phyloP scores from a whole-genome alignment of 2,888 invertebrate species.

The Limnephilus rhombicus region DNA sequence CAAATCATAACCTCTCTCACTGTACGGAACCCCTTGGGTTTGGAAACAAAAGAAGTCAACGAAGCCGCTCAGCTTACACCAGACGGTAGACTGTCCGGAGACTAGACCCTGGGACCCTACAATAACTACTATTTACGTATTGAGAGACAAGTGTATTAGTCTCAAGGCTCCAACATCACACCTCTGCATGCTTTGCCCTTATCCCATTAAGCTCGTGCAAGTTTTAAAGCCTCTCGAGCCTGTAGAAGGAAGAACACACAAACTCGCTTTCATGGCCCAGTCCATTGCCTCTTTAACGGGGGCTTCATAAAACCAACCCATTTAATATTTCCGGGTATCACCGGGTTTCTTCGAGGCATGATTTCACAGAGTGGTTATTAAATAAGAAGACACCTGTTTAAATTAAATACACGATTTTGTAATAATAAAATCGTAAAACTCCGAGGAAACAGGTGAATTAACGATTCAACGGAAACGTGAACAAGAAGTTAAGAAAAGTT shows the following conservation, averaged over 20 bases:
- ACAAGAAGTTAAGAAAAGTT: neutral
- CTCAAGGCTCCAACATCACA: too few species aligned
- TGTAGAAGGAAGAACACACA: neutral
- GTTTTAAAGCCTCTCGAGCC: neutral
- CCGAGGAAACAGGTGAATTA: neutral
- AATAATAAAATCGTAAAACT: slow-evolving; percentile 1
- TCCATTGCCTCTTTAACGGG: neutral
- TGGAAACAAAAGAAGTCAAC: too few species aligned
- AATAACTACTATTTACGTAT: too few species aligned
- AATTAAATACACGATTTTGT: neutral
- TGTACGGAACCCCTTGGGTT: too few species aligned
- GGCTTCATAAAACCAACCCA: neutral
- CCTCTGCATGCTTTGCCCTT: too few species aligned
- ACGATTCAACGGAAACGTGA: neutral
- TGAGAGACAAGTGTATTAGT: too few species aligned
- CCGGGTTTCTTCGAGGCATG: neutral
- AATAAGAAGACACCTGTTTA: neutral
- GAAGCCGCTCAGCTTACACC: too few species aligned
- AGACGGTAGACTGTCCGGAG: too few species aligned
- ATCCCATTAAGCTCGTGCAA: neutral
- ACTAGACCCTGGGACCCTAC: too few species aligned
- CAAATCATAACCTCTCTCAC: too few species aligned
- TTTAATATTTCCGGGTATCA: neutral
- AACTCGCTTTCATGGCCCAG: neutral
- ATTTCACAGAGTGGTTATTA: neutral